A percentile compares a stretch with the other conserved stretches of the same genome.
phyloP scores from a whole-genome alignment of 2,113 vertebrate species.

The Bostrychus sinensis region DNA sequence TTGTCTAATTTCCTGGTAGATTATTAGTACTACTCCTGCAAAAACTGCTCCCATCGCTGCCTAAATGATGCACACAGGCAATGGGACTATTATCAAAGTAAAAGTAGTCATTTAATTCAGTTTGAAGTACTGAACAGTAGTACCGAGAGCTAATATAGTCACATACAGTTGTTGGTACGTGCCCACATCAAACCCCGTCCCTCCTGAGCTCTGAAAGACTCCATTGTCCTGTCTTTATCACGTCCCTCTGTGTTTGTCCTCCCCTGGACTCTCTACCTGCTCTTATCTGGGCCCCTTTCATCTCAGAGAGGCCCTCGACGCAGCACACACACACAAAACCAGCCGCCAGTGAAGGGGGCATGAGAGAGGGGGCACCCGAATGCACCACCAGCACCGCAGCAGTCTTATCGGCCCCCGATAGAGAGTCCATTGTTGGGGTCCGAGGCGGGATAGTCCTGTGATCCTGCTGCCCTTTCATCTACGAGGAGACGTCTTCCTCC shows the following conservation, averaged over 20 bases:
- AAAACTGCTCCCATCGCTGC: too few relatives aligned
- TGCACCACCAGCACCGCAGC: too few relatives aligned
- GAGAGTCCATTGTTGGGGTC: slow-evolving; percentile 61
- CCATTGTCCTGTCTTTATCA: slow-evolving; percentile 68
- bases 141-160: too few relatives aligned
- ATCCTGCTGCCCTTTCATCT: slow-evolving; percentile 64
- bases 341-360: slow-evolving; percentile 36
- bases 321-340: slow-evolving; percentile 41
- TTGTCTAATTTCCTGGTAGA: too few relatives aligned
- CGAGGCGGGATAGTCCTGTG: slow-evolving; percentile 62
- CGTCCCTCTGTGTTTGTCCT: slow-evolving; percentile 58
- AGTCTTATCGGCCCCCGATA: slow-evolving; percentile 9
- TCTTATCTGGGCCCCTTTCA: slow-evolving; percentile 71
- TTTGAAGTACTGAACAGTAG: slow-evolving; percentile 12
- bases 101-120: too few relatives aligned
- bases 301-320: slow-evolving; percentile 65
- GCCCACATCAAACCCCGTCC: slow-evolving; percentile 31
- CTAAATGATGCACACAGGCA: too few relatives aligned
- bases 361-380: slow-evolving; percentile 50
- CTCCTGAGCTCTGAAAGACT: slow-evolving; percentile 57
- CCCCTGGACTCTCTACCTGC: slow-evolving; percentile 73
- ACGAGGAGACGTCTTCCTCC: slow-evolving; percentile 39
- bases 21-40: too few relatives aligned
- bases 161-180: slow-evolving; percentile 21
- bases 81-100: too few relatives aligned